These are phyloP conservation scores for Pegoplata infirma DNA, from an alignment of 2,888 invertebrate species.

Conservation along the genomic window DNA sequence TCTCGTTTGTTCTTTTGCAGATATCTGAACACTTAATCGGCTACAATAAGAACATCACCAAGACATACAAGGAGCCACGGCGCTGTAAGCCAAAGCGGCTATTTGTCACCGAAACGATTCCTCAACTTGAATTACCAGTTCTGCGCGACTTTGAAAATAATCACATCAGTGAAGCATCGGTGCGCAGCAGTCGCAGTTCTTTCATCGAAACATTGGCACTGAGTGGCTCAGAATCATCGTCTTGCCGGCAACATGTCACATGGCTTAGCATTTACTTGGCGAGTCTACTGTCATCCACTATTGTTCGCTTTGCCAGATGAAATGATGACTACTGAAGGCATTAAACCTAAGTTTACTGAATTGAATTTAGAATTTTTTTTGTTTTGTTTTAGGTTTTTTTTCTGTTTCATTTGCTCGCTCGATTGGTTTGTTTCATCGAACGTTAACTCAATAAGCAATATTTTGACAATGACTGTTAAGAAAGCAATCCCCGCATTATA, in stretches of 20 bases:
- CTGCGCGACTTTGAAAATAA: constrained; percentile 68
- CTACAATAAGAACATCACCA: constrained; percentile 67
- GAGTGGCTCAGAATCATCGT: constrained; percentile 70
- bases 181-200: constrained; percentile 80
- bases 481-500: constrained; percentile 54
- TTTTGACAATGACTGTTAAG: constrained; percentile 62
- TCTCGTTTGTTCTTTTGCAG: constrained; percentile 56
- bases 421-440: constrained; percentile 40
- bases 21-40: constrained; percentile 67
- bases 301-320: constrained; percentile 52
- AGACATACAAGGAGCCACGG: constrained; percentile 63
- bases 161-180: constrained; percentile 61
- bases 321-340: constrained; percentile 20
- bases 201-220: constrained; percentile 80
- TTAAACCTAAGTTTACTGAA: constrained; percentile 21
- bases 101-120: constrained; percentile 75
- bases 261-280: constrained; percentile 40
- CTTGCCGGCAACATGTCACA: constrained; percentile 44
- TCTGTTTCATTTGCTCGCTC: constrained; percentile 32
- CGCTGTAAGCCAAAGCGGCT: constrained; percentile 66
- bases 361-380: constrained; percentile 12
- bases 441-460: constrained; percentile 62
- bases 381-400: not conserved
- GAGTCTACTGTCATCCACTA: constrained; percentile 22
- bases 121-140: constrained; percentile 78